Evolutionary conservation across 2,797 vertebrate species (phyloP).

Genomic region (Australoheros facetus): DNA sequence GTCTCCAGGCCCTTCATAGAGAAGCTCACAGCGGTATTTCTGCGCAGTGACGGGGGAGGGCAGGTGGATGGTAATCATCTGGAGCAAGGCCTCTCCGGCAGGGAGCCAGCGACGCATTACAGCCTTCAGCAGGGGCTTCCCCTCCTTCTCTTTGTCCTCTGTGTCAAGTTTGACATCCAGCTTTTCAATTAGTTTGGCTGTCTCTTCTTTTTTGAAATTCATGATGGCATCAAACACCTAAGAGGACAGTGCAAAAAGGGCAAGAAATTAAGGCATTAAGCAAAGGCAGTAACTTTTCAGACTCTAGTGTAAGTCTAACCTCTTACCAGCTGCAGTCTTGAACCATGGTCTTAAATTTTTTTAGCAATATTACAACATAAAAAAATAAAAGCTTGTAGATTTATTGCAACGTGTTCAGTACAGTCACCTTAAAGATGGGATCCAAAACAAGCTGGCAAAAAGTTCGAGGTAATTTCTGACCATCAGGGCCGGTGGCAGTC

Average conservation of each 20-base stretch:
- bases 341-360: background rate
- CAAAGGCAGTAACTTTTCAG: background rate
- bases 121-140: conserved; percentile 92
- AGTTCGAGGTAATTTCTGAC: conserved; percentile 89
- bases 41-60: conserved; percentile 95
- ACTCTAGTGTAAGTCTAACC: background rate
- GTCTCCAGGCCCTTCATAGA: conserved; percentile 93
- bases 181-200: conserved; percentile 89
- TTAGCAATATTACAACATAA: background rate
- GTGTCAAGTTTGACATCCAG: conserved; percentile 91
- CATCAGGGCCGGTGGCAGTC: conserved; percentile 80
- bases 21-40: conserved; percentile 94
- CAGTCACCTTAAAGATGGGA: conserved; percentile 89
- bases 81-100: conserved; percentile 91
- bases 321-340: background rate
- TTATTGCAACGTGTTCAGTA: background rate
- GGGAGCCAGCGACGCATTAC: conserved; percentile 97
- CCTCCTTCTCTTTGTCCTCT: conserved; percentile 93
- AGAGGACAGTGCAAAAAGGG: background rate
- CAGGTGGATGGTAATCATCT: conserved; percentile 98
- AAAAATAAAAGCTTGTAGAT: background rate
- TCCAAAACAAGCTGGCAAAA: conserved; percentile 92
- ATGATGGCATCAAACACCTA: conserved; percentile 95
- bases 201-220: conserved; percentile 94
- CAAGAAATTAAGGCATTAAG: background rate